Evolutionary conservation across 2,797 vertebrate genomes (phyloP).

Genomic region (Bovichtus diacanthus): DNA sequence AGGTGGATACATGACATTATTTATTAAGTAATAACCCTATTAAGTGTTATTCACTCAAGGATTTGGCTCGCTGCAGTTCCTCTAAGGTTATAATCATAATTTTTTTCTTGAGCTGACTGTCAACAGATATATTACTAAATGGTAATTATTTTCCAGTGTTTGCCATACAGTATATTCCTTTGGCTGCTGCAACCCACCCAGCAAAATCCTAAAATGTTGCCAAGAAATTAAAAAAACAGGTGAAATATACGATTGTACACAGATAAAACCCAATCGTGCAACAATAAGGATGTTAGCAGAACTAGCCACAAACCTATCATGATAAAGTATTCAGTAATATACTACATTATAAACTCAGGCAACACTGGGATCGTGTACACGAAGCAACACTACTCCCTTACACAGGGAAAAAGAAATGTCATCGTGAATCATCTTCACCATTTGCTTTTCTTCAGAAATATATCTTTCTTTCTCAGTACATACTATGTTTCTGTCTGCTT

Average conservation of each 20-base stretch:
- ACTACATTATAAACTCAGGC: neutral
- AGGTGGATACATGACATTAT: conserved; percentile 48
- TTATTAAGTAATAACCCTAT: conserved; percentile 70
- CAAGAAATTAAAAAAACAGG: neutral
- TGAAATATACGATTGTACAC: neutral
- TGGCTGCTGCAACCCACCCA: neutral
- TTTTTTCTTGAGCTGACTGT: conserved; percentile 47
- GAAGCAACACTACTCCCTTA: neutral
- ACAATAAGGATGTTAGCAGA: neutral
- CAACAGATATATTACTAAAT: conserved; percentile 35
- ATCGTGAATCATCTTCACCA: neutral
- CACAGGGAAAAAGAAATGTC: neutral
- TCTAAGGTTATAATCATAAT: conserved; percentile 57
- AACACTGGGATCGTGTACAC: neutral
- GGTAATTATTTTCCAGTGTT: conserved; percentile 35
- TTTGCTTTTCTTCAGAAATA: conserved; percentile 10
- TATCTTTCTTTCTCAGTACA: conserved; percentile 22
- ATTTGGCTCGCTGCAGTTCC: conserved; percentile 52
- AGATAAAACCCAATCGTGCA: neutral
- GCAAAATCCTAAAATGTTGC: conserved; percentile 11
- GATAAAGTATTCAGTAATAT: conserved; percentile 7
- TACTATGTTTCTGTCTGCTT: conserved; percentile 43
- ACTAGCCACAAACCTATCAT: neutral
- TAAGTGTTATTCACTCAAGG: conserved; percentile 55
- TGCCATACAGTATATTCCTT: neutral